Evolutionary conservation across 1,140 invertebrate species (phyloP).

Genomic region (Cepaea nemoralis): DNA sequence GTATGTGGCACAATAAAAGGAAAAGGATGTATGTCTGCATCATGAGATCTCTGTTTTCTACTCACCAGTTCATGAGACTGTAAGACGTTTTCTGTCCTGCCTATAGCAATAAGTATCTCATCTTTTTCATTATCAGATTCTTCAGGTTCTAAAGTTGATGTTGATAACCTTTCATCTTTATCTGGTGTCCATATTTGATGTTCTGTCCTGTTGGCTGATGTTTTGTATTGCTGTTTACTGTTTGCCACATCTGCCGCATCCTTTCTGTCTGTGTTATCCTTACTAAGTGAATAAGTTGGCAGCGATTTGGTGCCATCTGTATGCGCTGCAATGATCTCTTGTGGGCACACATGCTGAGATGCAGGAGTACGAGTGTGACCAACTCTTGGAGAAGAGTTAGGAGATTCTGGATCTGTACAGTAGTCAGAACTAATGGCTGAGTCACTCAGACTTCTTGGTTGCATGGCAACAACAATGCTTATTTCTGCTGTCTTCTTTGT

Average conservation of each 20-base stretch:
- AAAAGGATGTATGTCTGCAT: background rate
- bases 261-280: background rate
- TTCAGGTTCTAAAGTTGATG: background rate
- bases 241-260: background rate
- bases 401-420: conserved; percentile 61
- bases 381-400: conserved; percentile 37
- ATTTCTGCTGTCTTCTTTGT: conserved; percentile 46
- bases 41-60: background rate
- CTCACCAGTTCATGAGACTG: background rate
- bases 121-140: background rate
- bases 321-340: background rate
- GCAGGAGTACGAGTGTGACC: background rate
- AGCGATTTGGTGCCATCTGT: background rate
- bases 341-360: background rate
- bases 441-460: conserved; percentile 63
- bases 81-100: background rate
- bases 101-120: background rate
- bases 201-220: background rate
- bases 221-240: background rate
- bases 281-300: background rate
- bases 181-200: background rate
- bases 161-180: background rate
- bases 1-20: background rate
- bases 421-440: conserved; percentile 69
- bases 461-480: conserved; percentile 52